Evolutionary conservation across 2,113 vertebrate species (phyloP).

Genomic region (Eolophus roseicapilla): DNA sequence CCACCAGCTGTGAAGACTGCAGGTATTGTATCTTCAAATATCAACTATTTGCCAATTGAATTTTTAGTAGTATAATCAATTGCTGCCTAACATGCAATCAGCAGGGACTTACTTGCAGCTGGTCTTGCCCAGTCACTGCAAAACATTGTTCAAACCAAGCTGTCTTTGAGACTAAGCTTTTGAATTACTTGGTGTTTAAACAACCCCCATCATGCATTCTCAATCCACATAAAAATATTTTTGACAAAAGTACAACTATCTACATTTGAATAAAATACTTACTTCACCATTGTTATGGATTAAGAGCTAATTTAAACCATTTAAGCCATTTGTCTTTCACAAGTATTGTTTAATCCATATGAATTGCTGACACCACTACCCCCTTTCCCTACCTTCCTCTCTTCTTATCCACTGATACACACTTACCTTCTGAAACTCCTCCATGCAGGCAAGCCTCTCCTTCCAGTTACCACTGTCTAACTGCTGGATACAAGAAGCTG

Average conservation of each 20-base stretch:
- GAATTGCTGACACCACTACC: neutral
- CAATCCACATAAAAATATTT: neutral
- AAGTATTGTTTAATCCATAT: neutral
- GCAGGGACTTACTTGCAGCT: neutral
- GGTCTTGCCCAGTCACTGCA: neutral
- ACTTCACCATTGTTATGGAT: neutral
- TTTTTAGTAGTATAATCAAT: neutral
- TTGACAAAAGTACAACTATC: neutral
- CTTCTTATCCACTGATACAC: neutral
- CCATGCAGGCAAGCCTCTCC: slow-evolving; percentile 96
- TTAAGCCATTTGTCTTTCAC: neutral
- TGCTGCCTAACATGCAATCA: neutral
- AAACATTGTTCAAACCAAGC: neutral
- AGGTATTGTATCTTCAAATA: neutral
- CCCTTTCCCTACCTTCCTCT: neutral
- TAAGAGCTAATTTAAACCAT: neutral
- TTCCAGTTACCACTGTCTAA: slow-evolving; percentile 96
- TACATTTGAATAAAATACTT: neutral
- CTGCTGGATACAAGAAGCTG: slow-evolving; percentile 88
- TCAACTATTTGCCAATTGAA: neutral
- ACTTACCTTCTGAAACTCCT: slow-evolving; percentile 93
- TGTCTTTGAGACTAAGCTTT: neutral
- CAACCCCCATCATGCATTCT: neutral
- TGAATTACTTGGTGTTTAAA: neutral
- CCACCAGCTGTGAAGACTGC: neutral